These are phyloP conservation scores for Yponomeuta sedellus DNA, from an alignment of 2,888 invertebrate species.

Conservation along the genomic window DNA sequence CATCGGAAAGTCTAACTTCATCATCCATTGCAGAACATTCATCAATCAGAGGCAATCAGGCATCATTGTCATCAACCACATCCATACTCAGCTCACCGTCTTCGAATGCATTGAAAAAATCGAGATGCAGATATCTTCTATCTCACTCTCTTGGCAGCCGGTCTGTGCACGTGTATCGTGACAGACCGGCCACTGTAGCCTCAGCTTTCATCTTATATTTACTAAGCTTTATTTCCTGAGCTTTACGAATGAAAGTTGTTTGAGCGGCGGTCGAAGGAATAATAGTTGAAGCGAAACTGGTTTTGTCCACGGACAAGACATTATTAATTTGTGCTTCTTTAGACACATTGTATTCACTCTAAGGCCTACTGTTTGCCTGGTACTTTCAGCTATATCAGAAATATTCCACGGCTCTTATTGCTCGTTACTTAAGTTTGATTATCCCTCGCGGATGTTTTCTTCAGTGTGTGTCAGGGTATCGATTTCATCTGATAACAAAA, in stretches of 20 bases:
- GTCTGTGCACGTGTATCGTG: slow-evolving; percentile 67
- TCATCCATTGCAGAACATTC: not conserved
- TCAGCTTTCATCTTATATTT: not conserved
- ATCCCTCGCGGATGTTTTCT: not conserved
- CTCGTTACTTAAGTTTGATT: not conserved
- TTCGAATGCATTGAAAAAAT: slow-evolving; percentile 28
- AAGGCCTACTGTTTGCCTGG: slow-evolving; percentile 49
- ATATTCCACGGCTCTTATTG: not conserved
- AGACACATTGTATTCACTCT: slow-evolving; percentile 37
- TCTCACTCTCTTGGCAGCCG: slow-evolving; percentile 41
- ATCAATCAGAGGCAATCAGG: not conserved
- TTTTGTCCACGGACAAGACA: slow-evolving; percentile 64
- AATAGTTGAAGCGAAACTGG: slow-evolving; percentile 42
- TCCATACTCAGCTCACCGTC: slow-evolving; percentile 40
- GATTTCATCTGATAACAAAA: slow-evolving; percentile 68
- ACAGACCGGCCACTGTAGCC: slow-evolving; percentile 18
- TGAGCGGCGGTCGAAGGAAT: not conserved
- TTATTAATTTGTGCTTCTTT: slow-evolving; percentile 72
- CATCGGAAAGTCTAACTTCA: not conserved
- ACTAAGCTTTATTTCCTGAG: not conserved
- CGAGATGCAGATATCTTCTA: slow-evolving; percentile 28
- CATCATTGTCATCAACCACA: not conserved
- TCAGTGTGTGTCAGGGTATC: slow-evolving; percentile 30
- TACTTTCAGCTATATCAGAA: slow-evolving; percentile 25
- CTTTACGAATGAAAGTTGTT: not conserved